phyloP scores from a whole-genome alignment of 1,140 invertebrate genomes.

The Leptinotarsa defecta region DNA sequence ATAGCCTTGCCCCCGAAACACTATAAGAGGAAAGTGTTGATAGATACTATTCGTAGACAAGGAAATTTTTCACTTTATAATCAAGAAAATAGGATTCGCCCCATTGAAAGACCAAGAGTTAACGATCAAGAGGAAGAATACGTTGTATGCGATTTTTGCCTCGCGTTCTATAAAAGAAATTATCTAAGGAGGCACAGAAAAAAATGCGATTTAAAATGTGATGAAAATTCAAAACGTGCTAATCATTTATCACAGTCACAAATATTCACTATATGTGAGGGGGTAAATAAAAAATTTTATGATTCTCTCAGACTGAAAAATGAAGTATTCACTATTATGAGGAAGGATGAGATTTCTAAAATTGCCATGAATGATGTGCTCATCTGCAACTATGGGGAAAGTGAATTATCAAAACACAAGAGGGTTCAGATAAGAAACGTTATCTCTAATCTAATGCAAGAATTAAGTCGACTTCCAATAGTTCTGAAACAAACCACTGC shows the following conservation, averaged over 20 bases:
- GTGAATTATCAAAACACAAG: constrained; percentile 41
- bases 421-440: constrained; percentile 33
- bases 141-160: not conserved
- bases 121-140: not conserved
- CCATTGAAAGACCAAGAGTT: constrained; percentile 21
- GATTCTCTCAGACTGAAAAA: constrained; percentile 31
- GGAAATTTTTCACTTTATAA: constrained; percentile 29
- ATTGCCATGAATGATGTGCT: constrained; percentile 33
- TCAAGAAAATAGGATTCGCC: constrained; percentile 27
- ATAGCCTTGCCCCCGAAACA: constrained; percentile 20
- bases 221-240: constrained; percentile 26
- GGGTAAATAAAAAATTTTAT: constrained; percentile 22
- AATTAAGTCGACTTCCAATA: constrained; percentile 37
- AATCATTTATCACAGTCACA: constrained; percentile 33
- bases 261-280: constrained; percentile 31
- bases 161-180: not conserved
- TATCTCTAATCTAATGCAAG: constrained; percentile 40
- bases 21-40: constrained; percentile 32
- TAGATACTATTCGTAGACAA: constrained; percentile 30
- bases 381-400: constrained; percentile 38
- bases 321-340: constrained; percentile 37
- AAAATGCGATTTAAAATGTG: not conserved
- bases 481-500: constrained; percentile 14
- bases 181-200: constrained; percentile 21
- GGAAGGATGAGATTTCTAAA: constrained; percentile 35